phyloP scores from a whole-genome alignment of 2,113 vertebrate genomes.

The Macroglossus sobrinus region DNA sequence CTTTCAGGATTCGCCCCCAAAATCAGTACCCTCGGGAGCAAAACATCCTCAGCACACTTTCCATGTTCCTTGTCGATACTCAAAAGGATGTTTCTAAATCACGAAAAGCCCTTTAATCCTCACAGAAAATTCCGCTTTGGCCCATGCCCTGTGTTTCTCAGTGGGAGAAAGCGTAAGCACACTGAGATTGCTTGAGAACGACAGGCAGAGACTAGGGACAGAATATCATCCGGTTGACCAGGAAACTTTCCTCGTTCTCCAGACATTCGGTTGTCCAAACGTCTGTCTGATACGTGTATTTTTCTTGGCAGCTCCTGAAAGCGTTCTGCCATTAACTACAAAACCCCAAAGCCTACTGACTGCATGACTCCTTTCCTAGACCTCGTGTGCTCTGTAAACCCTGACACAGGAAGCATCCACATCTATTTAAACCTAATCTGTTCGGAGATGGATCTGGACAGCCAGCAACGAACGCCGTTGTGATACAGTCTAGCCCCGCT shows the following conservation, averaged over 20 bases:
- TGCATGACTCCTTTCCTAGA: background rate
- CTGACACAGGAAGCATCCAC: fast-evolving
- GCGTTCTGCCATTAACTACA: background rate
- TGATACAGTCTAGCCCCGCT: fast-evolving
- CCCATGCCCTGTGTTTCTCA: background rate
- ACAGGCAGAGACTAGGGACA: background rate
- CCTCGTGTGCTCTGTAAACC: background rate
- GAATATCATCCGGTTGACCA: background rate
- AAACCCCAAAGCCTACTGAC: background rate
- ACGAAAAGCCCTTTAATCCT: background rate
- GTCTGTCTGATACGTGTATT: background rate
- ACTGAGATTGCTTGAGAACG: background rate
- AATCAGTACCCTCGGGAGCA: background rate
- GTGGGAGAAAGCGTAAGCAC: background rate
- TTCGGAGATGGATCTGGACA: background rate
- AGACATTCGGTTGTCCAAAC: background rate
- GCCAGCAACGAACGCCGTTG: fast-evolving
- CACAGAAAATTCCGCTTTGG: background rate
- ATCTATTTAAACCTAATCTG: background rate
- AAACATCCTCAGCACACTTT: background rate
- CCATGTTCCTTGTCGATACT: background rate
- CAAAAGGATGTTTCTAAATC: background rate
- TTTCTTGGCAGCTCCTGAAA: background rate
- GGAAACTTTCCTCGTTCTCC: background rate
- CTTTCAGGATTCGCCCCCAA: background rate